Conservation (phyloP, 2,888 invertebrate genomes). For the Cosmia trapezina region DNA sequence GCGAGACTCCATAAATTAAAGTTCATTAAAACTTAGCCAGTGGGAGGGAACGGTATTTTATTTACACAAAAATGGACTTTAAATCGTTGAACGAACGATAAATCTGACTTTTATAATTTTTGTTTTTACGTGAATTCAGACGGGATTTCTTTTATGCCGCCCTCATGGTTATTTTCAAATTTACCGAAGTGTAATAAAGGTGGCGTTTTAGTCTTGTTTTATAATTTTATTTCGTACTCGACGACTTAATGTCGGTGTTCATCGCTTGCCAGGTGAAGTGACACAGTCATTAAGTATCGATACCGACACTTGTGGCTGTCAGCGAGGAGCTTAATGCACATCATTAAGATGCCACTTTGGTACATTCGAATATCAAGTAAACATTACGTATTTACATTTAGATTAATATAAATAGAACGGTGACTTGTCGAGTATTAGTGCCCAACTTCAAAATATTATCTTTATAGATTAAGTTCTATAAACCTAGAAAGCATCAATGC, state of each 20-base stretch:
- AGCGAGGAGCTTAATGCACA: slow-evolving; percentile 69
- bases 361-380: slow-evolving; percentile 51
- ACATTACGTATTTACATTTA: slow-evolving; percentile 58
- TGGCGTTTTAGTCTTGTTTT: slow-evolving; percentile 65
- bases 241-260: slow-evolving; percentile 66
- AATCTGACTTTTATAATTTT: slow-evolving; percentile 70
- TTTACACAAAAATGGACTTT: slow-evolving; percentile 78
- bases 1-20: slow-evolving; percentile 82
- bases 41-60: slow-evolving; percentile 71
- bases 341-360: slow-evolving; percentile 68
- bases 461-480: slow-evolving; percentile 26
- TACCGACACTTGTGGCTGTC: slow-evolving; percentile 70
- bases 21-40: slow-evolving; percentile 84
- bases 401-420: slow-evolving; percentile 57
- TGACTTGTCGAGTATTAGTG: slow-evolving; percentile 49
- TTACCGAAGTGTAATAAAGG: slow-evolving; percentile 73
- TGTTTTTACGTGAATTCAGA: slow-evolving; percentile 75
- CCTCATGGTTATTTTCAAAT: slow-evolving; percentile 76
- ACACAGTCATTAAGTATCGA: slow-evolving; percentile 70
- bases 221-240: slow-evolving; percentile 64
- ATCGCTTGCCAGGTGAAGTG: slow-evolving; percentile 59
- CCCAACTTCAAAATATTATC: slow-evolving; percentile 39
- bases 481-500: slow-evolving; percentile 38
- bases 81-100: slow-evolving; percentile 70
- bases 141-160: slow-evolving; percentile 75